A percentile compares a stretch with the other conserved stretches of the same genome.
phyloP scores from a whole-genome alignment of 2,888 invertebrate species.

The Tyria jacobaeae region DNA sequence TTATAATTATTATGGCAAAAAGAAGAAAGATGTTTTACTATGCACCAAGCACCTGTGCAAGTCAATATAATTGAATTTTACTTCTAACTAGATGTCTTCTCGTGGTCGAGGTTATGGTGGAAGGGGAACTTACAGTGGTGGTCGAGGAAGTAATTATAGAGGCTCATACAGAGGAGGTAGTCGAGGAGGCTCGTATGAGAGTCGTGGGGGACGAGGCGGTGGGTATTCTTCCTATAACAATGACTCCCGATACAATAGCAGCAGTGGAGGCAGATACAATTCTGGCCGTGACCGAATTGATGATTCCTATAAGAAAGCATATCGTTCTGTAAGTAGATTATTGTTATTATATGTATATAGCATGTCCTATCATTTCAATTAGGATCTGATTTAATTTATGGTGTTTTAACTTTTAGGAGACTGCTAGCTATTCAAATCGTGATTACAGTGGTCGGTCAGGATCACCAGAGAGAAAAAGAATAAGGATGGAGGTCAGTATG shows the following conservation, averaged over 20 bases:
- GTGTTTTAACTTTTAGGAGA: conserved; percentile 68
- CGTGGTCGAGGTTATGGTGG: conserved; percentile 80
- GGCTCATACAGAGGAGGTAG: conserved; percentile 76
- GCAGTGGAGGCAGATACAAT: conserved; percentile 72
- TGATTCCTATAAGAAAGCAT: conserved; percentile 80
- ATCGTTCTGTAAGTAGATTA: conserved; percentile 74
- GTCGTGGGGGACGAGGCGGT: conserved; percentile 76
- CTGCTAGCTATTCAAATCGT: conserved; percentile 82
- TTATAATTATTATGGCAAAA: no score
- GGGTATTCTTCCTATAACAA: conserved; percentile 76
- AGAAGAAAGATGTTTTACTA: no score
- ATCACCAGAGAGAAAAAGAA: conserved; percentile 88
- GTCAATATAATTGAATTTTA: neutral
- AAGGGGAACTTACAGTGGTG: conserved; percentile 69
- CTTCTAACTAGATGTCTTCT: conserved; percentile 73
- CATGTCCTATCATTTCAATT: neutral
- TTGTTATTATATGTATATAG: no score
- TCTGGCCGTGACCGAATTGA: conserved; percentile 76
- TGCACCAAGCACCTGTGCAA: neutral
- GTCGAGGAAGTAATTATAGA: conserved; percentile 71
- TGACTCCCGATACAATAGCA: conserved; percentile 76
- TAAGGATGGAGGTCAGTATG: conserved; percentile 87
- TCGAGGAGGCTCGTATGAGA: conserved; percentile 74
- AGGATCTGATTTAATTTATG: neutral
- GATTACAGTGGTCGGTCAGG: conserved; percentile 86